Base-by-base conservation (phyloP, 2,888 invertebrate genomes). In the Macrophya annulata region DNA sequence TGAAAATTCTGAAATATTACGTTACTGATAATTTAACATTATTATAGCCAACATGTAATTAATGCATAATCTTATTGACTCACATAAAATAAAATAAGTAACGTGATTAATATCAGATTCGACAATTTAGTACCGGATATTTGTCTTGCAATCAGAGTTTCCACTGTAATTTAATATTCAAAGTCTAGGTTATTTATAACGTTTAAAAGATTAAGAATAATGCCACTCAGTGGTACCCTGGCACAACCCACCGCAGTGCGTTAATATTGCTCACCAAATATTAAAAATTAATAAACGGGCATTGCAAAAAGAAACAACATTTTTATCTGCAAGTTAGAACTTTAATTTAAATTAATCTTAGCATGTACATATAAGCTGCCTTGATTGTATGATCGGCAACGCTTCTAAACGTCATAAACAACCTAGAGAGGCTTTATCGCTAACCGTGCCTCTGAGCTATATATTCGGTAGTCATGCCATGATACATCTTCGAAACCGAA, bases 341-440 rank as follows among this genome's bases (percentile, higher is more conserved):
- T 81, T 81, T 81, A 81, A 81, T 81, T 81, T 40, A n/a, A 81
- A 62, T 62, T 17, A 45, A 81, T 43, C 43, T 17, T 25, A 81
- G 62, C 21, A 43, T 81, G 15, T 62, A 81, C 81, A 81, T 62
- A 62, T 43, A 40, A 81, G 40, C 62, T 62, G n/a, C 43, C 62
- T 81, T 12, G 43, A 68, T 21, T 48, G 31, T 71, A 68, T 68
- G 17, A 25, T 43, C 17, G 37, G 48, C 40, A 68, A 45, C n/a
- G n/a, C n/a, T 83, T 71, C 51, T 71, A 83, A 83, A 68, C 83
- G 68, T 71, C 48, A 83, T 68, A 83, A 45, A 71, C 82, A 37
- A 68, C 51, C 71, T 71, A 48, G 37, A 9, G 71, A 65, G 48
- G 71, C 51, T 83, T 65, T 45, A 51, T 51, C 37, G 45, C 51